phyloP scores from a whole-genome alignment of 2,888 invertebrate genomes.

The Rotaria magnacalcarata region DNA sequence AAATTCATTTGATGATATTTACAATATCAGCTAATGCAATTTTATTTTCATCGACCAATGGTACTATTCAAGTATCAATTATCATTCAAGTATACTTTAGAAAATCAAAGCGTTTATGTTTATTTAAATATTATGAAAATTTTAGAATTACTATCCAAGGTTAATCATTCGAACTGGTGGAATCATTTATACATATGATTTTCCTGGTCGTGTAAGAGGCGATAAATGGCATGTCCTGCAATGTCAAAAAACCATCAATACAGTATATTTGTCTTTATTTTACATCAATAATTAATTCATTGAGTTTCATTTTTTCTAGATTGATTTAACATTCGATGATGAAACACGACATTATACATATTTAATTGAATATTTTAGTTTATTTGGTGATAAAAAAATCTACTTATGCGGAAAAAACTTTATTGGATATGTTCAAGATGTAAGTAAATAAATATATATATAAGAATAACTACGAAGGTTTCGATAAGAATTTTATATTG shows the following conservation, averaged over 20 bases:
- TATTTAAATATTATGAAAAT: background rate
- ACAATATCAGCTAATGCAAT: background rate
- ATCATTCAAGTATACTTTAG: background rate
- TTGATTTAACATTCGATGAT: constrained; percentile 19
- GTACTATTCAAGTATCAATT: constrained; percentile 30
- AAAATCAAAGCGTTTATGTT: background rate
- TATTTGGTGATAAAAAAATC: constrained; percentile 1
- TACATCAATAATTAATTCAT: background rate
- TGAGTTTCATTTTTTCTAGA: background rate
- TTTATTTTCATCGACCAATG: background rate
- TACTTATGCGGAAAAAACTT: constrained; percentile 1
- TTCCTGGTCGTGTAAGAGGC: background rate
- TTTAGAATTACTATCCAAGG: constrained; percentile 17
- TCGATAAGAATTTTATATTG: background rate
- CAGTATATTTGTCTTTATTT: background rate
- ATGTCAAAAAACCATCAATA: background rate
- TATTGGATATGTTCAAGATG: constrained; percentile 31
- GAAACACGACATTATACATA: background rate
- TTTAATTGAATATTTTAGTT: background rate
- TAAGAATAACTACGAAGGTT: background rate
- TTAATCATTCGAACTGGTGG: constrained; percentile 5
- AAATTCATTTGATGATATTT: background rate
- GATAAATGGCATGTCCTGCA: constrained; percentile 28
- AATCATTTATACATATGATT: constrained; percentile 19
- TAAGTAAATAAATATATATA: background rate